Percentiles rank a stretch among this genome's conserved stretches.
These are phyloP conservation scores for Procavia capensis DNA, from an alignment of 2,113 vertebrate species.

Conservation along the genomic window DNA sequence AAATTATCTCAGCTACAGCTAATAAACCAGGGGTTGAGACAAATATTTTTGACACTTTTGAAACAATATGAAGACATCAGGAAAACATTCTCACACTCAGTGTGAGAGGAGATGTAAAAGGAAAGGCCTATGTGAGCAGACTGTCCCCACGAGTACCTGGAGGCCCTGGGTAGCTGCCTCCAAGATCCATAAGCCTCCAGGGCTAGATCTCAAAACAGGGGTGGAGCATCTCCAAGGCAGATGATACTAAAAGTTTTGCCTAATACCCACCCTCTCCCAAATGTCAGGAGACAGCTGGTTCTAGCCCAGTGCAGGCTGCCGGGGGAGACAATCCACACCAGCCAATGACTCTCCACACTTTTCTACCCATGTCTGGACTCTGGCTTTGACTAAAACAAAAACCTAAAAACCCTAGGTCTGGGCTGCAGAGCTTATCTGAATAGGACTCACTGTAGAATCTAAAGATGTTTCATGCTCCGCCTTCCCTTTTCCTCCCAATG, in stretches of 20 bases:
- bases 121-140: not conserved
- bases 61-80: constrained; percentile 76
- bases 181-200: no score
- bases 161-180: not conserved
- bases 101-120: not conserved
- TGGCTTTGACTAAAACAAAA: not conserved
- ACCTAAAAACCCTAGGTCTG: not conserved
- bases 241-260: no score
- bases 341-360: rapidly evolving
- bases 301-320: not conserved
- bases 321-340: rapidly evolving
- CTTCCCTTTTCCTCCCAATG: not conserved
- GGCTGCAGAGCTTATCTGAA: not conserved
- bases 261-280: no score
- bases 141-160: no score
- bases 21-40: constrained; percentile 79
- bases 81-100: not conserved
- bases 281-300: not conserved
- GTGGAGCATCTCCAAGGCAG: not conserved
- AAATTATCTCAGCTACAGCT: constrained; percentile 78
- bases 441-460: not conserved
- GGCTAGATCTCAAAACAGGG: not conserved
- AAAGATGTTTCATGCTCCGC: rapidly evolving
- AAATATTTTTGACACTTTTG: constrained; percentile 75
- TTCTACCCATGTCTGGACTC: rapidly evolving